Conservation (phyloP, 2,113 vertebrate species). For the Zosterops japonicus region DNA sequence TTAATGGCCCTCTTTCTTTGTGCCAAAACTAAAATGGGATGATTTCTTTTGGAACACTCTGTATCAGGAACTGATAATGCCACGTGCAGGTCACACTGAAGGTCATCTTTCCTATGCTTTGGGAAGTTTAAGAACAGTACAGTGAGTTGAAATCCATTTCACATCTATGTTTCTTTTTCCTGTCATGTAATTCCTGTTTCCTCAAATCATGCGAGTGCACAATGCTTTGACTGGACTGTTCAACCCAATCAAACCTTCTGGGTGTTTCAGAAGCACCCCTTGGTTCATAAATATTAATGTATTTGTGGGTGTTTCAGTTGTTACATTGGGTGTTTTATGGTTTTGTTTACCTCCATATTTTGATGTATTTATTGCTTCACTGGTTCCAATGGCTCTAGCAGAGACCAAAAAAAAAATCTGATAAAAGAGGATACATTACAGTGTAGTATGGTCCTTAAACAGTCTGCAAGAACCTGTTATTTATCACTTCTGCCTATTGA, state of each 20-base stretch:
- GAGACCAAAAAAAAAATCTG: constrained; percentile 8
- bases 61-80: neutral
- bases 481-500: constrained; percentile 33
- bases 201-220: neutral
- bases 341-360: constrained; percentile 62
- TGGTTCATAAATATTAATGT: constrained; percentile 62
- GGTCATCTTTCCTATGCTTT: neutral
- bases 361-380: constrained; percentile 65
- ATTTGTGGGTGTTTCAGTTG: constrained; percentile 23
- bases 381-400: neutral
- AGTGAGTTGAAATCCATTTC: neutral
- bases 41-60: neutral
- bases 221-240: constrained; percentile 1
- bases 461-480: neutral
- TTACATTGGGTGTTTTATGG: constrained; percentile 17
- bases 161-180: neutral
- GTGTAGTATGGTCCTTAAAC: neutral
- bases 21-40: neutral
- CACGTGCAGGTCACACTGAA: neutral
- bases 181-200: neutral
- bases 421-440: neutral
- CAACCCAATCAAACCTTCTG: neutral
- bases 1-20: neutral
- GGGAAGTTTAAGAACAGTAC: neutral
- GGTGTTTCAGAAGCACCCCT: neutral